phyloP scores from a whole-genome alignment of 92 coral and sea anemone genomes.

The Diadumene lineata region DNA sequence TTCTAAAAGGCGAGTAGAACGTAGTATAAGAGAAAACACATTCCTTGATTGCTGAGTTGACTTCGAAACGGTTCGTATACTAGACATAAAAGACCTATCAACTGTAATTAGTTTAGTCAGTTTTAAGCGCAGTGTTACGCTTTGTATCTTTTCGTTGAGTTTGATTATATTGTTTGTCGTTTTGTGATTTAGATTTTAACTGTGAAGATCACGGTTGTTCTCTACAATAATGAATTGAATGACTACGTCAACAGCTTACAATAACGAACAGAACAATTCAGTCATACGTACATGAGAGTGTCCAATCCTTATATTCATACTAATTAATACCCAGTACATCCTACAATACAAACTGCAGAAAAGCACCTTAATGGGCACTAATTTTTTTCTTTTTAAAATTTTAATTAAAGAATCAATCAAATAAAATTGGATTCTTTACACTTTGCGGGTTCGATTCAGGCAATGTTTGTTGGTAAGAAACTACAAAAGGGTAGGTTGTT shows the following conservation, averaged over 20 bases:
- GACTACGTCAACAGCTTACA: constrained; percentile 26
- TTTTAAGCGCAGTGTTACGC: constrained; percentile 7
- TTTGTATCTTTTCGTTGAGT: constrained; percentile 6
- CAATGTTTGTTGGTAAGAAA: constrained; percentile 11
- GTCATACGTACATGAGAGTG: constrained; percentile 15
- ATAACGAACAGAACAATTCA: constrained; percentile 14
- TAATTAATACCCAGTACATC: constrained; percentile 5
- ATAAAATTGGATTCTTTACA: constrained; percentile 8
- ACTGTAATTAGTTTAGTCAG: constrained; percentile 5
- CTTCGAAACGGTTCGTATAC: not conserved
- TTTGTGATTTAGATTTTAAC: constrained; percentile 25
- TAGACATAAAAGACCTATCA: not conserved
- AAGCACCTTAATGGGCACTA: not conserved
- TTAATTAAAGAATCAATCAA: not conserved
- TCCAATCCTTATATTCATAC: constrained; percentile 13
- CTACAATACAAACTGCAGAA: constrained; percentile 3
- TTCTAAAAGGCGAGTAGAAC: not conserved
- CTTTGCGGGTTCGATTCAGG: constrained; percentile 25
- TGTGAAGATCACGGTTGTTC: constrained; percentile 9
- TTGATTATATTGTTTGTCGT: constrained; percentile 5
- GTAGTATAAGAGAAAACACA: not conserved
- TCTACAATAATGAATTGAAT: constrained; percentile 32
- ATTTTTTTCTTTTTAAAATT: not conserved
- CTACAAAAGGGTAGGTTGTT: constrained; percentile 22
- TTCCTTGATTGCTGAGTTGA: not conserved